Evolutionary conservation across 2,888 invertebrate genomes (phyloP).

Genomic region (Hybos culiciformis): DNA sequence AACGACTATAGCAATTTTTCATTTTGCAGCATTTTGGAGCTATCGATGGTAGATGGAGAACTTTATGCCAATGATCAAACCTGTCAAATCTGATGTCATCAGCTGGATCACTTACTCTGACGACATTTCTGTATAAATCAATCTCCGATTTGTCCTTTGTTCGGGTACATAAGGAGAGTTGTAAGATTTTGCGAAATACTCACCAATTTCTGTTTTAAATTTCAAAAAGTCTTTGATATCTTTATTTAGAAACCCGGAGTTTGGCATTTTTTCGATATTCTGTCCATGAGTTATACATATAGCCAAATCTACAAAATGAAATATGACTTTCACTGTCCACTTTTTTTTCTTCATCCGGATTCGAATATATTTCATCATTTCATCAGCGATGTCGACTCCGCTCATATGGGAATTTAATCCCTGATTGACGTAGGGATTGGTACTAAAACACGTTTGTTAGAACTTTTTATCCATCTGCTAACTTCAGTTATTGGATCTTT

Average conservation of each 20-base stretch:
- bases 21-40: too few species aligned
- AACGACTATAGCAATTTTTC: too few species aligned
- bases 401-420: constrained; percentile 9
- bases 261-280: too few species aligned
- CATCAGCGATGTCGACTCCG: constrained; percentile 6
- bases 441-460: constrained; percentile 7
- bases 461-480: constrained; percentile 5
- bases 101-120: not conserved
- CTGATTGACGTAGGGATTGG: constrained; percentile 9
- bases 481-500: constrained; percentile 8
- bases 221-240: not conserved
- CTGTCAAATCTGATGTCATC: not conserved
- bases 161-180: not conserved
- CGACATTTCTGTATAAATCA: not conserved
- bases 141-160: not conserved
- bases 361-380: constrained; percentile 11
- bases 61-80: not conserved
- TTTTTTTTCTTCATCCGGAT: constrained; percentile 10
- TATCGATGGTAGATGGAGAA: too few species aligned
- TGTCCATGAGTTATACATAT: constrained; percentile 11
- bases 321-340: constrained; percentile 10
- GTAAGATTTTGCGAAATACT: not conserved
- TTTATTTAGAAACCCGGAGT: not conserved
- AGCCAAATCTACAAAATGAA: constrained; percentile 10
- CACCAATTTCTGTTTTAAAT: constrained; percentile 1